Evolutionary conservation across 2,888 invertebrate genomes (phyloP), one percentile per base, ranked within the genome.

Genomic region (Iphiclides podalirius): DNA sequence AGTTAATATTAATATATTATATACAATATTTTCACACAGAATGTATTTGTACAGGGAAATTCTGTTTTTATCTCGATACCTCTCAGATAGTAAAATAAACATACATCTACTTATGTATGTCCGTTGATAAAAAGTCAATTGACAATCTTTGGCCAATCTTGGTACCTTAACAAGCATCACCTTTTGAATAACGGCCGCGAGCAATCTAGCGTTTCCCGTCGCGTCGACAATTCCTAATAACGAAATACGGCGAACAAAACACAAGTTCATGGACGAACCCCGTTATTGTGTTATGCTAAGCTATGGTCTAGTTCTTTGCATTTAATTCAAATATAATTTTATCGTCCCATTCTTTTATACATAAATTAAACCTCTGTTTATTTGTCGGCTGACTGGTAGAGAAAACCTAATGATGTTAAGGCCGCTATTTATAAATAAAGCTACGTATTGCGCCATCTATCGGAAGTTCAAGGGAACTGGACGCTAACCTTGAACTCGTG

Each of bases 191-290:
- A 70, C 70, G 66, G 40, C 50, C 70, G 66, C 61, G 60, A 60
- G 61, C 78, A 84, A 85, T 84, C 78, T 78, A 79, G 62, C 67
- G 66, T 72, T 84, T 85, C 85, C 84, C 73, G 76, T 72, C 71
- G 47, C 49, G 57, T 51, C 59, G 57, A 59, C 61, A 44, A 55
- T 52, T 58, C 60, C 64, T 67, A 60, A 65, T 57, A 58, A 53
- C 55, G 57, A 65, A 63, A 62, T 65, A 66, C 63, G 63, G 44
- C 53, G 52, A 51, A 57, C 58, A 58, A 55, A 53, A 55, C 52
- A 39, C 72, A 76, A 73, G 78, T 78, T 80, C 78, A 80, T 38
- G 75, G 75, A 51, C 65, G 37, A 46, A 14, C 12, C 38, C n/a
- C 31, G 31, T 11, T 31, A 31, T 1, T 26, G 31, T 31, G 12